Evolutionary conservation across 2,113 vertebrate species (phyloP), one percentile per base, ranked within the genome.

Genomic region (Dinomys branickii): DNA sequence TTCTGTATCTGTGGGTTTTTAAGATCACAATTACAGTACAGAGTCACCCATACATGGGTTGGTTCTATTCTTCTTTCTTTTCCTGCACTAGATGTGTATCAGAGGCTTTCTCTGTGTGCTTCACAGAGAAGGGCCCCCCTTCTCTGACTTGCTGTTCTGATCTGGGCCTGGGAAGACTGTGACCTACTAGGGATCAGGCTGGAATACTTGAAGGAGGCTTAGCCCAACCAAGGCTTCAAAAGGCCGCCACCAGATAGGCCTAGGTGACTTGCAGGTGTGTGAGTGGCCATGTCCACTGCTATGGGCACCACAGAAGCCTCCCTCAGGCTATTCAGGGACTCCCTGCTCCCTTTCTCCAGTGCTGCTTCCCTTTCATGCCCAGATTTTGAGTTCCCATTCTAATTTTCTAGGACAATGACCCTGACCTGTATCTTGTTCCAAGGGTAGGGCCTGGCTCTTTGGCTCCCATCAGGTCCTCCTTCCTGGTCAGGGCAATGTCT

Each of bases 201-300:
- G 33, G 19, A 63, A 80, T 67, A 89, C 52, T 93, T 94, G 88
- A 91, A 92, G 0, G 52, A 90, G 13, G 61, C 5, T 86, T 75
- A 41, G 30, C 47, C 8, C 16, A 80, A 73, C 8, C 11, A 75
- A 73, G 16, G 3, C 73, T 44, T 86, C 17, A 41, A 50, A 17
- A 41, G 85, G 71, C 63, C 24, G 67, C 38, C 33, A 41, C 47
- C 78, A 78, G 78, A 59, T 22, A 52, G 73, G 44, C 47, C 33
- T 0, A 13, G 26, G 5, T 33, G 50, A 44, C 14, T 80, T 69
- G 19, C n/a, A 71, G 82, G 5, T 26, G 5, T 90, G 58, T 63
- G 81, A 77, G 81, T 44, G 63, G 87, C 24, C 35, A 0, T 33
- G 35, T 28, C 44, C 6, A 1, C 50, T 56, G 24, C 24, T 50